Base-by-base conservation (phyloP, 2,888 invertebrate genomes). In the Smittia aterrima region DNA sequence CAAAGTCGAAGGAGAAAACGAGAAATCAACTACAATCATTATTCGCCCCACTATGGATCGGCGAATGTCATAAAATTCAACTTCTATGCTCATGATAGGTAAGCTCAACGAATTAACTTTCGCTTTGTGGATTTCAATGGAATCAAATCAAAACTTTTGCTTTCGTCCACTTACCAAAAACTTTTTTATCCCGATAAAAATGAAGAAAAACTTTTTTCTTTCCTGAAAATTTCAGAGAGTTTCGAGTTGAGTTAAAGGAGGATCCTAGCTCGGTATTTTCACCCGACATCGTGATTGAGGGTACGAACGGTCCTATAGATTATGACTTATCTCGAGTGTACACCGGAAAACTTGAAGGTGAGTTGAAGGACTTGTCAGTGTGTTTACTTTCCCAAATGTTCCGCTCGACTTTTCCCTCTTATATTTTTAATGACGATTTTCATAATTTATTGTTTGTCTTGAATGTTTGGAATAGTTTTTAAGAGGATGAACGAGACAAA, bases 331-430 rank as follows among this genome's bases (percentile, higher is more conserved):
- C 87, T 75, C 88, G 89, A 78, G 89, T 90, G 78, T 92, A 93
- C 83, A 87, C 87, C 62, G 95, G 95, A 77, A 87, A 87, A 77
- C 85, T 94, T 76, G 91, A 92, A 88, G 93, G 93, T 92, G 82
- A 82, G 80, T 78, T 75, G 32, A 71, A 66, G 16, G 16, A 16
- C 13, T 20, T 22, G 9, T 3, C 7, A 9, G 6, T 6, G 38
- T 38, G n/a, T 32, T 32, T 32, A 32, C 32, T 32, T 32, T 32
- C 11, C 47, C 47, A n/a, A n/a, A n/a, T 11, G 11, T 47, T 47
- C 16, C 11, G 11, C 47, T 47, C 16, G 47, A n/a, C n/a, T 38
- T 38, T 38, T 38, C 38, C 4, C 38, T 38, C 9, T 11, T 47
- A n/a, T 6, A 47, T 47, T 47, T 58, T 58, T 58, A 58, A 58